phyloP scores from a whole-genome alignment of 2,888 invertebrate species.

The Scrobipalpa costella region DNA sequence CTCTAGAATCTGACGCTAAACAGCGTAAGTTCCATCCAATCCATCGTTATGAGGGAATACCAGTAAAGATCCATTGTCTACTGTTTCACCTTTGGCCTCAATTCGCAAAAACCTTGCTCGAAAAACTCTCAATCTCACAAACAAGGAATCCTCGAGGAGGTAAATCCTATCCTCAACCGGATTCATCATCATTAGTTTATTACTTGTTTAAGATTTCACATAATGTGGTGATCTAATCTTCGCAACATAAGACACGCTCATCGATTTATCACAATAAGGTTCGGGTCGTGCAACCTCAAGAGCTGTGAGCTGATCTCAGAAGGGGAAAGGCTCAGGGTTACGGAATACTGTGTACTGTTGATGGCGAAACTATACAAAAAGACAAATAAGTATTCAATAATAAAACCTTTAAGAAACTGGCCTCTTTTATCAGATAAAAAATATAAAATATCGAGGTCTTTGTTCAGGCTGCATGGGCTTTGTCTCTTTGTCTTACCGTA shows the following conservation, averaged over 20 bases:
- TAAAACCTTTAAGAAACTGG: not conserved
- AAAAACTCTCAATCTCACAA: too few relatives aligned
- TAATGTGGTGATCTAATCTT: not conserved
- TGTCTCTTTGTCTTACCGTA: too few relatives aligned
- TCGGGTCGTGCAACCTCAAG: not conserved
- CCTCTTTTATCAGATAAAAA: not conserved
- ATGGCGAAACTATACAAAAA: not conserved
- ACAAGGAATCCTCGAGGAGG: too few relatives aligned
- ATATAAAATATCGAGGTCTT: not conserved
- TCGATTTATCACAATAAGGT: not conserved
- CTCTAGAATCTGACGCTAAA: too few relatives aligned
- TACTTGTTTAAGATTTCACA: not conserved
- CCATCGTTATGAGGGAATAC: too few relatives aligned
- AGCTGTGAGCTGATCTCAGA: not conserved
- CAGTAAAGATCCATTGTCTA: too few relatives aligned
- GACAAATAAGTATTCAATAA: not conserved
- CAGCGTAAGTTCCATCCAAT: too few relatives aligned
- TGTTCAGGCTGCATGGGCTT: too few relatives aligned
- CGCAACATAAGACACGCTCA: slow-evolving; percentile 1
- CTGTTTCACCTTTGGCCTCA: too few relatives aligned
- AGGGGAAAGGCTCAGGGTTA: slow-evolving; percentile 13
- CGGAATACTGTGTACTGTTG: not conserved
- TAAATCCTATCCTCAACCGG: too few relatives aligned
- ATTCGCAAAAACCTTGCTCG: too few relatives aligned
- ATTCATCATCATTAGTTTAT: too few relatives aligned